Percentiles rank a stretch among this genome's conserved stretches.
These are phyloP conservation scores for Solenodon paradoxus DNA, from an alignment of 2,113 vertebrate genomes.

Conservation along the genomic window DNA sequence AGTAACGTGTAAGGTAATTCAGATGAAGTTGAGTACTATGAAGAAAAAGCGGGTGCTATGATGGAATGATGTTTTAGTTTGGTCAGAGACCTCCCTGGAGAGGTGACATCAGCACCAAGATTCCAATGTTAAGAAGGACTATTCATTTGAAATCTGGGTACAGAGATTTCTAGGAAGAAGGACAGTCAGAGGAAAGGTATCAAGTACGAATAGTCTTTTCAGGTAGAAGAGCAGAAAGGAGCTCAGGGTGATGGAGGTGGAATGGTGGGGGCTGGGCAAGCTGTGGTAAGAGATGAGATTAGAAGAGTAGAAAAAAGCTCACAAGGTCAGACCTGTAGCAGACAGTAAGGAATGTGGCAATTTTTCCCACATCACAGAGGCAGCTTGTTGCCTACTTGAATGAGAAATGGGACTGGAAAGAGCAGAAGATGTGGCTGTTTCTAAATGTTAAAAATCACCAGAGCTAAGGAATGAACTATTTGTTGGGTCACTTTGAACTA, in stretches of 20 bases:
- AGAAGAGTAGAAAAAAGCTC: neutral
- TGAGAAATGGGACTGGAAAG: neutral
- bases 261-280: neutral
- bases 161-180: neutral
- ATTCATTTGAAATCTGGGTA: neutral
- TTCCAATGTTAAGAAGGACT: neutral
- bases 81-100: neutral
- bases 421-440: neutral
- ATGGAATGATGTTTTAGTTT: neutral
- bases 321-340: fast-evolving
- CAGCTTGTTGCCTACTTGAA: neutral
- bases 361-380: neutral
- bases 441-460: neutral
- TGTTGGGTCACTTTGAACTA: neutral
- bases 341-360: too few relatives aligned
- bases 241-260: neutral
- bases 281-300: neutral
- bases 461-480: neutral
- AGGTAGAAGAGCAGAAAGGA: neutral
- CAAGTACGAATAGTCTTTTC: neutral
- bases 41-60: neutral
- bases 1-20: too few relatives aligned
- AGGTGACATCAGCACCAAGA: neutral
- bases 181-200: neutral
- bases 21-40: neutral